Base-by-base conservation (phyloP, 2,797 vertebrate genomes). In the Botia kubotai region DNA sequence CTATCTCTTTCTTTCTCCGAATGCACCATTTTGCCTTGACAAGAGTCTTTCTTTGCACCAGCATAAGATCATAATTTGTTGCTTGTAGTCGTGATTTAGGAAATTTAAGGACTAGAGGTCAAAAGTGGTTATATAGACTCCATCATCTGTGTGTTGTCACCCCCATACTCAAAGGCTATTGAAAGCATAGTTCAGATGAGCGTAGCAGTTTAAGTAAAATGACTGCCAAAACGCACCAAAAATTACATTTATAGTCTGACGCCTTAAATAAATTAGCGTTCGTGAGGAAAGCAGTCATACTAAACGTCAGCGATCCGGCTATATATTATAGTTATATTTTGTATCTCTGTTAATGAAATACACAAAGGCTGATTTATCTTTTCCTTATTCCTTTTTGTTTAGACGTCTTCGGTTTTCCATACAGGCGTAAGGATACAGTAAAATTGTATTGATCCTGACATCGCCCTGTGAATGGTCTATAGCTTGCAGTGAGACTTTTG, bases 101-200 rank as follows among this genome's bases (percentile, higher is more conserved):
- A 72, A 76, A 62, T 8, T 69, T 55, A 52, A 63, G n/a, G 77
- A 77, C 76, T 33, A n/a, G 52, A 72, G 70, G 71, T 71, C 78
- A 79, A 82, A 77, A 77, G 80, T 82, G 77, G 77, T 39, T 63
- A 70, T 63, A 66, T 39, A 39, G 16, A 83, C 52, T 16, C 68
- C 68, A 53, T 71, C 77, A 71, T 29, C 19, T 19, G 13, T 23
- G n/a, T 53, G 43, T 6, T 39, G 48, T 77, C 67, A 17, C 66
- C 46, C 19, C 26, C 29, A 17, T 26, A 43, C 53, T 53, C 39
- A 23, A 62, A 36, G 14, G 2, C 58, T 26, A 53, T 21, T n/a
- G 17, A 83, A 75, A 60, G 17, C 43, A 68, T 26, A 57, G 55
- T 57, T 77, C 19, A 76, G 43, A 55, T 10, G 17, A 78, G 17